Evolutionary conservation across 1,140 invertebrate species (phyloP), one percentile per base, ranked within the genome.

Genomic region (Thaumatotibia leucotreta): DNA sequence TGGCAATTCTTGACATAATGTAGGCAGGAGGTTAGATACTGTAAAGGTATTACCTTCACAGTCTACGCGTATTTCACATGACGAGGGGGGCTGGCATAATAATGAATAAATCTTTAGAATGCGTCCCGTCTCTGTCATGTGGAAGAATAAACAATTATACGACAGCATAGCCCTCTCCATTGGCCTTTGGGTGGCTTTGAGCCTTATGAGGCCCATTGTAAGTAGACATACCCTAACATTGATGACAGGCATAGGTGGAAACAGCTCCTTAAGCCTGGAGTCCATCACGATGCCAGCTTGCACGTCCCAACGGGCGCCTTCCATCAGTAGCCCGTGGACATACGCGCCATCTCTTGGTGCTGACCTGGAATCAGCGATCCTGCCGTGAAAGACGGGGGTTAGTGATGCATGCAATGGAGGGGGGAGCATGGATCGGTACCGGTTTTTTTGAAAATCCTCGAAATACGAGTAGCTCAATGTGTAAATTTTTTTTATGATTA

Each of bases 171-270:
- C 1, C 10, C 10, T n/a, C 33, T n/a, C 6, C 2, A 29, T 4
- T 29, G 27, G 2, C 2, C 33, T n/a, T 2, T n/a, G 33, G 11
- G 11, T 4, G 4, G 1, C 31, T 32, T 3, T n/a, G n/a, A n/a
- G n/a, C 31, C 31, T 5, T 32, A 32, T 9, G 31, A 5, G 32
- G 4, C 32, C 1, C 9, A 33, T 4, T 5, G 32, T 1, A 8
- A 33, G 4, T 17, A 8, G 10, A 78, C 84, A 87, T 80, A 95
- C 94, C 80, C 96, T 95, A 50, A 99, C 95, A 84, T 98, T 98
- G 69, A 99, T 97, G 27, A 99, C 97, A 0, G 98, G 98, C 96
- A 99, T 97, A n/a, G 94, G 80, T 11, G 97, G 97, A 75, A 97
- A 97, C 3, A 99, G 92, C 78, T 99, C 97, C 88, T 99, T 99